These are phyloP conservation scores for Drosophila kuntzei DNA, from an alignment of 2,888 invertebrate genomes.

Conservation along the genomic window DNA sequence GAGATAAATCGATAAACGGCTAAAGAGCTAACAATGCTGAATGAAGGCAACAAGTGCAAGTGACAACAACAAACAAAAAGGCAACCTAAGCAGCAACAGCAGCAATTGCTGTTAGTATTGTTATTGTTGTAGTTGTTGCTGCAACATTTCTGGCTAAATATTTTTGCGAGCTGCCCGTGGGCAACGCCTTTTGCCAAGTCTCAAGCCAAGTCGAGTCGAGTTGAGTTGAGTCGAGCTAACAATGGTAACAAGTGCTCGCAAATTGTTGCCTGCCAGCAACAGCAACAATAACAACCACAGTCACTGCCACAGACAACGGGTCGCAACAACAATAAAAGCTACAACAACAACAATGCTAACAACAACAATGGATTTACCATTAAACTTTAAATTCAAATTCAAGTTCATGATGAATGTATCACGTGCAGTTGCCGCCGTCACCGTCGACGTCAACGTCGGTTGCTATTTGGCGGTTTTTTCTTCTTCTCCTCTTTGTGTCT, in stretches of 20 bases:
- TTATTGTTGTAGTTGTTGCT: conserved; percentile 13
- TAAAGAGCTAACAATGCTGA: conserved; percentile 43
- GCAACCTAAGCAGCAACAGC: conserved; percentile 16
- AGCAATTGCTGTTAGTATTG: conserved; percentile 13
- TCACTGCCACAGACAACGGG: conserved; percentile 33
- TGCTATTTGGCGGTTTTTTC: conserved; percentile 60
- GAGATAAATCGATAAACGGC: conserved; percentile 33
- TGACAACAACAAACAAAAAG: conserved; percentile 50
- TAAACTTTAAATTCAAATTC: conserved; percentile 83
- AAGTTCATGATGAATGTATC: conserved; percentile 81
- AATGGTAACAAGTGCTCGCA: conserved; percentile 74
- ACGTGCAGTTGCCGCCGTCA: conserved; percentile 65
- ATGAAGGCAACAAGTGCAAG: conserved; percentile 70
- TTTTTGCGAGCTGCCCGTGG: conserved; percentile 51
- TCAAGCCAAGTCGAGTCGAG: conserved; percentile 18
- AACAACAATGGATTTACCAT: conserved; percentile 72
- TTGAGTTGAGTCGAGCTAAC: conserved; percentile 38
- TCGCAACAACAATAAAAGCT: conserved; percentile 33
- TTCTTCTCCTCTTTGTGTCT: conserved; percentile 17
- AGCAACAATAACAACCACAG: conserved; percentile 24
- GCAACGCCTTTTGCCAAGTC: conserved; percentile 51
- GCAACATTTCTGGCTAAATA: conserved; percentile 54
- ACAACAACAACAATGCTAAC: conserved; percentile 31
- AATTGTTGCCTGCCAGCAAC: conserved; percentile 59
- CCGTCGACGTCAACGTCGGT: conserved; percentile 26